Percentiles rank a stretch among this genome's conserved stretches.
These are phyloP conservation scores for Rhinichthys osculus DNA, from an alignment of 2,797 vertebrate species.

Conservation along the genomic window DNA sequence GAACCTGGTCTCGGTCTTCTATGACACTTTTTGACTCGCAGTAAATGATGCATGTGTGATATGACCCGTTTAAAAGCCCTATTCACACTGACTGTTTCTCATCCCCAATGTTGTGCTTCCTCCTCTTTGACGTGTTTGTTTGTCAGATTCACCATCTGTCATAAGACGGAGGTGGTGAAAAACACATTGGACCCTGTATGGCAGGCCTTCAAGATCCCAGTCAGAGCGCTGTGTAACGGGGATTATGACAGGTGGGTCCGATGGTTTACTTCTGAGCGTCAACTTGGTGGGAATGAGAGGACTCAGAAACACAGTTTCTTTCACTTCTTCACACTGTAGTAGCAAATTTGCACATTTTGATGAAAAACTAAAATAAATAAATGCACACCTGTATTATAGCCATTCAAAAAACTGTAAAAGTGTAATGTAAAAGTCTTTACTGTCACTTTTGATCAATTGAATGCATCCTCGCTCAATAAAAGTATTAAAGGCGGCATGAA, in stretches of 20 bases:
- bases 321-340: not conserved
- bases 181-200: slow-evolving; percentile 93
- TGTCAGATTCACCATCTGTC: slow-evolving; percentile 89
- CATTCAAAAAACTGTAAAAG: not conserved
- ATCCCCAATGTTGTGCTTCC: not conserved
- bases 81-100: slow-evolving; percentile 17
- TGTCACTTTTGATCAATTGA: not conserved
- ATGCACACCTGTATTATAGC: not conserved
- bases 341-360: not conserved
- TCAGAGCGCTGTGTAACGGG: slow-evolving; percentile 91
- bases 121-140: slow-evolving; percentile 19
- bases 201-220: slow-evolving; percentile 93
- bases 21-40: not conserved
- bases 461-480: not conserved
- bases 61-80: not conserved
- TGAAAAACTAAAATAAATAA: not conserved
- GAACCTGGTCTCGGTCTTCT: not conserved
- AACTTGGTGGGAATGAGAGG: not conserved
- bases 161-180: slow-evolving; percentile 93
- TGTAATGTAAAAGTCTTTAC: not conserved
- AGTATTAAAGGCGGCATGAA: not conserved
- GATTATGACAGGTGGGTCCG: slow-evolving; percentile 88
- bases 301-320: not conserved
- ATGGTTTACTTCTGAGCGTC: not conserved
- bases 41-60: not conserved